phyloP scores from a whole-genome alignment of 2,888 invertebrate species.

The Eristalis pertinax region DNA sequence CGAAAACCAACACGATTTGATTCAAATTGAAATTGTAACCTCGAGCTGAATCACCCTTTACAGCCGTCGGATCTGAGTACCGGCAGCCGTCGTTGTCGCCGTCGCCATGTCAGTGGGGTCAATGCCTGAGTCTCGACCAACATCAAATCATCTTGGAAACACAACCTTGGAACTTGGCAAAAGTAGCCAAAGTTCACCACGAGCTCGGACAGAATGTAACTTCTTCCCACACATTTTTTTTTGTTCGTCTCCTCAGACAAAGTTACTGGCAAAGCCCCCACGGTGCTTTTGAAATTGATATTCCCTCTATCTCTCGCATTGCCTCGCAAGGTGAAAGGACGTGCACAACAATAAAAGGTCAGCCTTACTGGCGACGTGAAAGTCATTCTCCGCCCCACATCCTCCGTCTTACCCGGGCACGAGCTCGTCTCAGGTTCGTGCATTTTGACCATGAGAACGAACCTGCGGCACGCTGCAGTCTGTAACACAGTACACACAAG shows the following conservation, averaged over 20 bases:
- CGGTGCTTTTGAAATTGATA: neutral
- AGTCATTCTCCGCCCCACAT: neutral
- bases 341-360: neutral
- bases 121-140: neutral
- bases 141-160: neutral
- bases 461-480: neutral
- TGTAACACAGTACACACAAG: neutral
- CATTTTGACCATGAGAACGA: neutral
- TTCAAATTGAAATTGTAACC: neutral
- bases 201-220: neutral
- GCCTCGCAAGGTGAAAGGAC: neutral
- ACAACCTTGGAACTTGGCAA: neutral
- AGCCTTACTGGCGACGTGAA: neutral
- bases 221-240: neutral
- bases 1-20: neutral
- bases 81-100: neutral
- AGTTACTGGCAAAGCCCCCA: neutral
- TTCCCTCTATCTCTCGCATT: neutral
- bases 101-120: neutral
- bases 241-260: neutral
- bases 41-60: neutral
- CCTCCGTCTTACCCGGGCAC: neutral
- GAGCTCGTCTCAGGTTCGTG: neutral
- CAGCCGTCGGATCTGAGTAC: neutral
- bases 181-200: neutral